Base-by-base conservation (phyloP, 2,888 invertebrate genomes). In the Dendrolimus pini region DNA sequence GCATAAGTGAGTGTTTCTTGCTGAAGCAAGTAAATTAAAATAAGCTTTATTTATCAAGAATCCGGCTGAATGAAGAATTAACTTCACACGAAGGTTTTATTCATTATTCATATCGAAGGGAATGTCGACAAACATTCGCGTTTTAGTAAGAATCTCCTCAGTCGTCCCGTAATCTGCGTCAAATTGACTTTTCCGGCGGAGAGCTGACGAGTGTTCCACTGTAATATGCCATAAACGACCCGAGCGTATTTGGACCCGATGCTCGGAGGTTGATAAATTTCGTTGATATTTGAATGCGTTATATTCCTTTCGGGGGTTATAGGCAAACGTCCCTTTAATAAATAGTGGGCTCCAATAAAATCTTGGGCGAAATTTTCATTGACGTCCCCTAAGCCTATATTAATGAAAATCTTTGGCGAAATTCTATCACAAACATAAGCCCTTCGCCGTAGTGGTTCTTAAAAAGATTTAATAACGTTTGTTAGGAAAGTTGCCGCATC, bases 191-290 rank as follows among this genome's bases (percentile, higher is more conserved):
- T 87, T 83, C 87, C 86, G 80, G 72, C 75, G 74, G 68, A 81
- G 74, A 85, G 82, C 87, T 88, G 87, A 87, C 87, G 86, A 84
- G 80, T 80, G 80, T 79, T 74, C 80, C 77, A 77, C 83, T 77
- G 84, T 87, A 84, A 87, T 87, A 85, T 75, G 80, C 85, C 78
- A 86, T 88, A 87, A 87, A 86, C 83, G 86, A 84, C 83, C 85
- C 85, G 71, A 85, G 79, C 85, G 80, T 88, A 87, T 87, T 30
- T 84, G 87, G 80, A 76, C 79, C 80, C 82, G 73, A 78, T 79
- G 78, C 81, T 80, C 75, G 77, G 71, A 81, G 81, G 82, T 86
- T 86, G 85, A 88, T 87, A 85, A 86, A 87, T 86, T 85, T 85
- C 81, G 71, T 82, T 80, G 84, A 89, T 89, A 89, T 87, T 88